Percentiles rank a stretch among this genome's conserved stretches.
phyloP scores from a whole-genome alignment of 2,797 vertebrate species.

The Austrolebias charrua region DNA sequence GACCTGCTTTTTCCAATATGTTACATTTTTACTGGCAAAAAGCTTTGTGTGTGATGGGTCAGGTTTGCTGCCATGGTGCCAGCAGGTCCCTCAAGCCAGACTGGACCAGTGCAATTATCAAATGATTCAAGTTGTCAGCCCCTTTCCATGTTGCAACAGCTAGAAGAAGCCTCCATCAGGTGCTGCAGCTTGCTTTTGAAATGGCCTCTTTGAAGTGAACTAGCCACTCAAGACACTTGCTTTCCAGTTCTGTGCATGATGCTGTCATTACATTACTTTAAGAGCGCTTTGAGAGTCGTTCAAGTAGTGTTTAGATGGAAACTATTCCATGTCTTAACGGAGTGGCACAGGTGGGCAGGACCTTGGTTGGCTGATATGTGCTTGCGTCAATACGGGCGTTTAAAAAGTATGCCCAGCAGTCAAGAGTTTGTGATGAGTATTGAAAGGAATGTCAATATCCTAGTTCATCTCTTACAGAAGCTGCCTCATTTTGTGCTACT shows the following conservation, averaged over 20 bases:
- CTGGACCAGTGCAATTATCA: conserved; percentile 53
- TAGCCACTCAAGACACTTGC: conserved; percentile 42
- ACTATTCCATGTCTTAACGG: conserved; percentile 61
- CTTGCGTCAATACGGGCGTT: conserved; percentile 47
- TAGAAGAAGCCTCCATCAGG: conserved; percentile 65
- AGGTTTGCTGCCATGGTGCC: conserved; percentile 68
- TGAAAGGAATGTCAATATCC: conserved; percentile 82
- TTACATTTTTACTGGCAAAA: conserved; percentile 33
- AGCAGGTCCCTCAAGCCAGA: conserved; percentile 50
- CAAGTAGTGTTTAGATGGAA: conserved; percentile 66
- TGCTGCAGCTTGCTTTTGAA: conserved; percentile 46
- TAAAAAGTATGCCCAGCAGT: conserved; percentile 63
- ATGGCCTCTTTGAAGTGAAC: conserved; percentile 51
- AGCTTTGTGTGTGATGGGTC: conserved; percentile 57
- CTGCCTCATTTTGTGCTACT: conserved; percentile 79
- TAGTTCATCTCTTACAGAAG: conserved; percentile 78
- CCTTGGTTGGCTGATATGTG: conserved; percentile 56
- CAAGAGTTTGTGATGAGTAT: conserved; percentile 75
- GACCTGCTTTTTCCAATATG: conserved; percentile 40
- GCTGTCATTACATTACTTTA: conserved; percentile 69
- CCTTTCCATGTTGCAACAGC: conserved; percentile 55
- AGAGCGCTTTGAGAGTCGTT: conserved; percentile 63
- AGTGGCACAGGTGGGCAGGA: conserved; percentile 65
- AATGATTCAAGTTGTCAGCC: conserved; percentile 75
- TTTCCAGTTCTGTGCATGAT: conserved; percentile 60